Percentiles rank a stretch among this genome's conserved stretches.
These are phyloP conservation scores for Parazoanthus darwini DNA, from an alignment of 92 coral and sea anemone species.

Conservation along the genomic window DNA sequence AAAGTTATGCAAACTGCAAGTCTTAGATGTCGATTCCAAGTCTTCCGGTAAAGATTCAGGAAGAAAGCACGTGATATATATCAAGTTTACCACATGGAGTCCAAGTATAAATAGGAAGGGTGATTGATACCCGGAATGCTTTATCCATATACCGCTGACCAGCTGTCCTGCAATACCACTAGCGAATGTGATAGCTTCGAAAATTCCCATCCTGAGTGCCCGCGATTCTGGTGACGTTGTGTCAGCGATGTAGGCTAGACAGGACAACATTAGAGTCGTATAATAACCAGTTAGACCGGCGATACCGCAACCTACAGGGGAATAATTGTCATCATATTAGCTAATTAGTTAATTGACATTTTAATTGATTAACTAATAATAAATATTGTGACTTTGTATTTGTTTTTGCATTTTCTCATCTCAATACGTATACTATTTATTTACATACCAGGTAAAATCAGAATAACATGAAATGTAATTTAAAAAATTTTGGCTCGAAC, in stretches of 20 bases:
- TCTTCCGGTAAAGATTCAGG: conserved; percentile 50
- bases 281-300: conserved; percentile 54
- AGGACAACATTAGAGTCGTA: conserved; percentile 52
- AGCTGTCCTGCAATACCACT: conserved; percentile 55
- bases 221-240: conserved; percentile 42
- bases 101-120: conserved; percentile 51
- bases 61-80: conserved; percentile 44
- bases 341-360: too few species aligned
- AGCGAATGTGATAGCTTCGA: conserved; percentile 59
- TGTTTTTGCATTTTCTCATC: too few species aligned
- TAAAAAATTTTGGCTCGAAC: too few species aligned
- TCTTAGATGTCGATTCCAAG: conserved; percentile 1
- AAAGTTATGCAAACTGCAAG: conserved; percentile 17
- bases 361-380: too few species aligned
- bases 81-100: conserved; percentile 30
- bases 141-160: conserved; percentile 56
- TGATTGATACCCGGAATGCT: conserved; percentile 47
- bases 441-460: too few species aligned
- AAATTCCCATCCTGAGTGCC: conserved; percentile 44
- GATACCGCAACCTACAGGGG: conserved; percentile 48
- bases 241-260: conserved; percentile 59
- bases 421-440: too few species aligned
- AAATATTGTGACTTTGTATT: too few species aligned
- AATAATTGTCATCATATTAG: too few species aligned
- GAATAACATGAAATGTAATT: too few species aligned